Conservation (phyloP, 2,113 vertebrate genomes). For the Gobius niger region DNA sequence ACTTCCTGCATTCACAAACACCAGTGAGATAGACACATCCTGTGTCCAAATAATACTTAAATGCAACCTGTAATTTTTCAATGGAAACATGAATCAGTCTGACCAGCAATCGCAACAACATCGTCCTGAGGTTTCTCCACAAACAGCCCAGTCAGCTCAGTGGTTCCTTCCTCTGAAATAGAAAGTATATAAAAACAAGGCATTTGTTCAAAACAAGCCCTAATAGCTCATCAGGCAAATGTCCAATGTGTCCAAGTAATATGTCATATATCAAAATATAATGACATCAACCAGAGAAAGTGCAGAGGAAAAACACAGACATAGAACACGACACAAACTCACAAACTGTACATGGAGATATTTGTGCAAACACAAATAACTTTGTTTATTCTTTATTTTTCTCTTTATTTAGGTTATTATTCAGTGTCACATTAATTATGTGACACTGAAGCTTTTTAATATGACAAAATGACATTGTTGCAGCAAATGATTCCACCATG, state of each 20-base stretch:
- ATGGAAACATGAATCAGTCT: constrained; percentile 18
- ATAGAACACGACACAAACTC: background rate
- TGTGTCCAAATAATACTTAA: background rate
- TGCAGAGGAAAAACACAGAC: background rate
- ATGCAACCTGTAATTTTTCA: too few relatives aligned
- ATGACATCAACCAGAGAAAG: background rate
- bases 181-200: constrained; percentile 9
- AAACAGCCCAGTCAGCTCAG: constrained; percentile 79
- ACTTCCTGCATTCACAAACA: constrained; percentile 66
- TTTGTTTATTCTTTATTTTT: too few relatives aligned
- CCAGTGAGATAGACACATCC: background rate
- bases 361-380: background rate
- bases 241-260: background rate
- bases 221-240: constrained; percentile 4
- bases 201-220: background rate
- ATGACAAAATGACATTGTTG: background rate
- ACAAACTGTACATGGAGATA: background rate
- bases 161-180: constrained; percentile 41
- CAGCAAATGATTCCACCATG: background rate
- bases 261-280: constrained; percentile 1
- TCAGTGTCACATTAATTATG: background rate
- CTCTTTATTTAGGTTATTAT: too few relatives aligned
- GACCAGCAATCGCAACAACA: constrained; percentile 67
- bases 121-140: constrained; percentile 70
- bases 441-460: background rate